Evolutionary conservation across 1,140 invertebrate genomes (phyloP), one percentile per base, ranked within the genome.

Genomic region (Aphelenchoides fujianensis): DNA sequence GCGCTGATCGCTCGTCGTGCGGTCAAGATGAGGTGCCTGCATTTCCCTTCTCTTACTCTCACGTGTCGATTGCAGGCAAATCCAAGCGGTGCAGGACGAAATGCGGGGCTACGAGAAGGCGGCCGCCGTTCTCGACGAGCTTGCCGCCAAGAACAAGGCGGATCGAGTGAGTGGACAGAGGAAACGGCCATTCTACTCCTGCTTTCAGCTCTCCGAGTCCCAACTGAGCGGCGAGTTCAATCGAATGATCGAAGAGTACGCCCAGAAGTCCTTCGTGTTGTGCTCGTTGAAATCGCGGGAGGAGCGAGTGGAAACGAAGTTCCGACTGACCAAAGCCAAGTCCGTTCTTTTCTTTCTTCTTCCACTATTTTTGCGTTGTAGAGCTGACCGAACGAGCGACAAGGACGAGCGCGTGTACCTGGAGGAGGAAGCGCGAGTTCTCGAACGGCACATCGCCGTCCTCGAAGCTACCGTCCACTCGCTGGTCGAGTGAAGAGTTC

Each of bases 21-120:
- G 23, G 32, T 72, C n/a, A 72, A 76, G 23, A 16, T 64, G 30
- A 75, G 74, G 73, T 71, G 12, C 9, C n/a, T 5, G 36, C 23
- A 3, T 57, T 12, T 73, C 23, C 9, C 57, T 61, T 9, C 57
- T 12, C 57, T n/a, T n/a, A n/a, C n/a, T n/a, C n/a, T n/a, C n/a
- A n/a, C 53, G 62, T 66, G 5, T 71, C 57, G n/a, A n/a, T n/a
- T n/a, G n/a, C 68, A 71, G 70, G 19, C 71, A 72, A 76, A 28
- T 72, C 12, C 23, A 77, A 12, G n/a, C 69, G 16, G n/a, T 72
- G 12, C 1, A n/a, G 2, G 59, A 62, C 5, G 71, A 72, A 62
- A 9, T 28, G 35, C 23, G 36, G n/a, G 19, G 19, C 12, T 72
- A 76, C 28, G 34, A 72, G 71, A 64, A n/a, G 34, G 53, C 23